Percentiles rank a stretch among this genome's conserved stretches.
Conservation (phyloP, 2,797 vertebrate species). For the Chaenodraco wilsoni region DNA sequence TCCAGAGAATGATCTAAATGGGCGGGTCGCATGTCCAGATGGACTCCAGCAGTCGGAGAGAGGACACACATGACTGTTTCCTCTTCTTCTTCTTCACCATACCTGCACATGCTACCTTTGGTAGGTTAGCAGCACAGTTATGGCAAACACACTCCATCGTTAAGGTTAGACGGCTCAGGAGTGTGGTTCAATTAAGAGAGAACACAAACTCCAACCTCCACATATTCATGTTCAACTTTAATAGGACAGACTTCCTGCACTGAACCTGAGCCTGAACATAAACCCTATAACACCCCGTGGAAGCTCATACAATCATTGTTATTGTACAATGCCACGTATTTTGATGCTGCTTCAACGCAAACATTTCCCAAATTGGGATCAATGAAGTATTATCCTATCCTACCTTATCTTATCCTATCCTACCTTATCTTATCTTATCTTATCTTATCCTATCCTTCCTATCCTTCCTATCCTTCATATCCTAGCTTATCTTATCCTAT, state of each 20-base stretch:
- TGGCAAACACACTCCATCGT: background rate
- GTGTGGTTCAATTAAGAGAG: background rate
- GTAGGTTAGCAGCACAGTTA: background rate
- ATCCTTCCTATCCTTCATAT: too few species aligned
- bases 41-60: background rate
- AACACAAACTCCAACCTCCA: background rate
- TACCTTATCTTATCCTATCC: too few species aligned
- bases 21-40: conserved; percentile 14
- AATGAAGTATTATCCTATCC: too few species aligned
- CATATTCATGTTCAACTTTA: background rate
- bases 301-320: conserved; percentile 11
- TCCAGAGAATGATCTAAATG: conserved; percentile 8
- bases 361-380: too few species aligned
- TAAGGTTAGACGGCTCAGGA: too few species aligned
- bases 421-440: too few species aligned
- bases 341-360: too few species aligned
- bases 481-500: too few species aligned
- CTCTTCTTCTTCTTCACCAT: background rate
- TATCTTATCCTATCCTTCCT: too few species aligned
- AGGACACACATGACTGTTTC: background rate
- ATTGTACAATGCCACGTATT: too few species aligned
- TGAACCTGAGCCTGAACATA: conserved; percentile 3
- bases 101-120: background rate
- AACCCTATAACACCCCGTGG: conserved; percentile 37
- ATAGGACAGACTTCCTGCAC: background rate